A percentile compares a stretch with the other conserved stretches of the same genome.
These are phyloP conservation scores for Drosophila nr. fundita DNA, from an alignment of 2,888 invertebrate genomes.

Conservation along the genomic window DNA sequence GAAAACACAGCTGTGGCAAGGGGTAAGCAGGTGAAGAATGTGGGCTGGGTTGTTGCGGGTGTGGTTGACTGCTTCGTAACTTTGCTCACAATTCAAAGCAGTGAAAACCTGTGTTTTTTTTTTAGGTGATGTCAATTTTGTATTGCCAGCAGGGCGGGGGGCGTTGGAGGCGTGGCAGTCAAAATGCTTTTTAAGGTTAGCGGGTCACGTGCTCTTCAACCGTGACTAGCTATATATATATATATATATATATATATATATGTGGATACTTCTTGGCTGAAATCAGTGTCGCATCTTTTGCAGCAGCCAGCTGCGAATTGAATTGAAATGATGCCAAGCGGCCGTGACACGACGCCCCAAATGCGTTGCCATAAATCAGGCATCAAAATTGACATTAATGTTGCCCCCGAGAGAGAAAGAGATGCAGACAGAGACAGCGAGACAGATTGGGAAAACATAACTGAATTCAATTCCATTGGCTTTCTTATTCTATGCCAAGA, in stretches of 20 bases:
- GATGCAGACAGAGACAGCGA: background rate
- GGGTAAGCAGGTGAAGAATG: background rate
- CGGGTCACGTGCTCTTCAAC: slow-evolving; percentile 73
- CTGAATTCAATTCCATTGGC: slow-evolving; percentile 62
- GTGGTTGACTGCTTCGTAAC: background rate
- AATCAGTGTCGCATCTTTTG: slow-evolving; percentile 50
- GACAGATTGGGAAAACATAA: background rate
- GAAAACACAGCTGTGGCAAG: slow-evolving; percentile 1
- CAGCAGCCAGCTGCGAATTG: slow-evolving; percentile 60
- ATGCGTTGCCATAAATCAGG: slow-evolving; percentile 76
- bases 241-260: slow-evolving; percentile 6
- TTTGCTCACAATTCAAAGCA: slow-evolving; percentile 4
- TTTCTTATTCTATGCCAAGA: slow-evolving; percentile 21
- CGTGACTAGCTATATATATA: slow-evolving; percentile 32
- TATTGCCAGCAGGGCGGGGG: slow-evolving; percentile 58
- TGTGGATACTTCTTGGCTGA: slow-evolving; percentile 17
- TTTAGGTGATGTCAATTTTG: slow-evolving; percentile 70
- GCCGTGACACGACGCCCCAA: slow-evolving; percentile 49
- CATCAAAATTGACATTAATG: slow-evolving; percentile 80
- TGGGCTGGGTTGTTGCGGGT: background rate
- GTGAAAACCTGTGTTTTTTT: slow-evolving; percentile 23
- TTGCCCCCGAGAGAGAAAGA: slow-evolving; percentile 42
- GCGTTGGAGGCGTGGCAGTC: slow-evolving; percentile 12
- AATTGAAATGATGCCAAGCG: slow-evolving; percentile 73
- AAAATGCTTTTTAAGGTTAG: slow-evolving; percentile 69